These are phyloP conservation scores for Brenthis ino DNA, from an alignment of 2,888 invertebrate genomes.

Conservation along the genomic window DNA sequence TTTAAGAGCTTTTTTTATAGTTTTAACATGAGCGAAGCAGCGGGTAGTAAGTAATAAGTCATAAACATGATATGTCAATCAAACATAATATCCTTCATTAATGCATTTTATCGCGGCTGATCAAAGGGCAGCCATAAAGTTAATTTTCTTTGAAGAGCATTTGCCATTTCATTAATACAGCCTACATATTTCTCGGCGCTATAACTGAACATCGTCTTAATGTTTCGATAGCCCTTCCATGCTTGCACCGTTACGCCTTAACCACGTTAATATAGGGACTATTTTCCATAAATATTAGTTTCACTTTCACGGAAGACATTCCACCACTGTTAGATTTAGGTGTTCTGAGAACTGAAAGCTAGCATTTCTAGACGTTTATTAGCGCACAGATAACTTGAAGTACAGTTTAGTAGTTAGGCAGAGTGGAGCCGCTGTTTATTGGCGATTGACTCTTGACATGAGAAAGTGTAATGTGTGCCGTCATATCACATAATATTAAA, in stretches of 20 bases:
- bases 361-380: slow-evolving; percentile 50
- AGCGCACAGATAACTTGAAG: slow-evolving; percentile 42
- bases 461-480: slow-evolving; percentile 21
- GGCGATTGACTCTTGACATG: slow-evolving; percentile 38
- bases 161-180: slow-evolving; percentile 53
- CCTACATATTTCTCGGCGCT: slow-evolving; percentile 51
- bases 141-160: slow-evolving; percentile 46
- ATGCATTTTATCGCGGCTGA: slow-evolving; percentile 23
- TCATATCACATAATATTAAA: background rate
- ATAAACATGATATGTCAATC: background rate
- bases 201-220: slow-evolving; percentile 48
- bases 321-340: slow-evolving; percentile 55
- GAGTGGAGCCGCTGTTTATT: slow-evolving; percentile 31
- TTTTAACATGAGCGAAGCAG: too few relatives aligned
- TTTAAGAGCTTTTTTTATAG: too few relatives aligned
- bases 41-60: too few relatives aligned
- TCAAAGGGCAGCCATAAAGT: slow-evolving; percentile 41
- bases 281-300: slow-evolving; percentile 41
- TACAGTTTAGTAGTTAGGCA: slow-evolving; percentile 30
- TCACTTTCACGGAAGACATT: slow-evolving; percentile 61
- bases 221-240: slow-evolving; percentile 39
- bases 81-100: slow-evolving; percentile 15
- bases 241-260: slow-evolving; percentile 35
- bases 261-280: slow-evolving; percentile 37
- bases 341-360: slow-evolving; percentile 58